Evolutionary conservation across 2,113 vertebrate genomes (phyloP).

Genomic region (Elaphurus davidianus): DNA sequence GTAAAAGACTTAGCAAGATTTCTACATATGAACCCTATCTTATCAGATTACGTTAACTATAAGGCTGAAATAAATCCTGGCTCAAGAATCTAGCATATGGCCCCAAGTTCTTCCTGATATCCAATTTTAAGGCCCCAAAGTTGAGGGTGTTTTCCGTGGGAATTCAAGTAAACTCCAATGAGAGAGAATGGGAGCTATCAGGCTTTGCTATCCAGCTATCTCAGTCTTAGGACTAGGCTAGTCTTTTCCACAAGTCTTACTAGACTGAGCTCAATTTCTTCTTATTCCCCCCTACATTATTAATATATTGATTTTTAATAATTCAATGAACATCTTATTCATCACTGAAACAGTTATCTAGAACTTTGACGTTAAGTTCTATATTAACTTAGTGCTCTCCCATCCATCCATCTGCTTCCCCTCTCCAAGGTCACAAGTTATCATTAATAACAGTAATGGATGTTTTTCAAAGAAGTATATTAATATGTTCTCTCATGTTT

Average conservation of each 20-base stretch:
- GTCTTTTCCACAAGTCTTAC: not conserved
- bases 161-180: not conserved
- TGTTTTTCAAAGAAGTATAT: not conserved
- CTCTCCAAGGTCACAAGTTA: not conserved
- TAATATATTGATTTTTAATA: not conserved
- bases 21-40: not conserved
- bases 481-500: not conserved
- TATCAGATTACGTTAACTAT: not conserved
- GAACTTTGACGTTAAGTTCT: not conserved
- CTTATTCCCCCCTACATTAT: not conserved
- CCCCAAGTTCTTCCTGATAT: not conserved
- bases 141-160: not conserved
- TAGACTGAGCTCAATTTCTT: not conserved
- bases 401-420: not conserved
- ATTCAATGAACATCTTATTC: not conserved
- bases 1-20: not conserved
- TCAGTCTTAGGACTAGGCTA: not conserved
- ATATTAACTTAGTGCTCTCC: not conserved
- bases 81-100: not conserved
- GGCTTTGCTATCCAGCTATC: not conserved
- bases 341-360: not conserved
- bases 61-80: not conserved
- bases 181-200: not conserved
- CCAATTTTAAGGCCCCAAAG: not conserved
- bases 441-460: not conserved